Percentiles rank a stretch among this genome's conserved stretches.
Evolutionary conservation across 1,140 invertebrate species (phyloP).

Genomic region (Caenorhabditis briggsae): DNA sequence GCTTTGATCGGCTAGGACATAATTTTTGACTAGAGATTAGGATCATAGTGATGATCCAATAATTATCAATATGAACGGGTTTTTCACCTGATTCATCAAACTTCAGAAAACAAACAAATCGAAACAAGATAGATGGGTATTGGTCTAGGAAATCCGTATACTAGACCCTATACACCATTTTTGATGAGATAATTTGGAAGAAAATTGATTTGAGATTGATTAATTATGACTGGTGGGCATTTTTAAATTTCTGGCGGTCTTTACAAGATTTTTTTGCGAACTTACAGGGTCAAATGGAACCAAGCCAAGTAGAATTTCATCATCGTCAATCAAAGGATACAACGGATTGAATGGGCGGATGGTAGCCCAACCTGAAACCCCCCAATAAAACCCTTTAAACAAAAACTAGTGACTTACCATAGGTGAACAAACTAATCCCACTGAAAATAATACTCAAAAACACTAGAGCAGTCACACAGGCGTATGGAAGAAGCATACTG

Average conservation of each 20-base stretch:
- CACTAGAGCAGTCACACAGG: conserved; percentile 7
- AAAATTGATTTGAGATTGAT: neutral
- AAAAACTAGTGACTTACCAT: neutral
- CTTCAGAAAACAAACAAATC: neutral
- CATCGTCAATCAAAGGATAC: neutral
- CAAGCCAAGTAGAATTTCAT: conserved; percentile 20
- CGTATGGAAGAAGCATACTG: conserved; percentile 15
- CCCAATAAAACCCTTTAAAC: neutral
- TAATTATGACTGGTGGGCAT: too few relatives aligned
- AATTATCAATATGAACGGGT: neutral
- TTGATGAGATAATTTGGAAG: too few relatives aligned
- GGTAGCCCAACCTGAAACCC: conserved; percentile 14
- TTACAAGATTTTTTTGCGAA: too few relatives aligned
- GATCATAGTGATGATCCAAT: neutral
- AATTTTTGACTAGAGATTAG: neutral
- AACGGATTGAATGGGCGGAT: neutral
- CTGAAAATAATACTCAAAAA: conserved; percentile 45
- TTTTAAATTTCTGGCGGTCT: too few relatives aligned
- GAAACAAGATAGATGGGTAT: neutral
- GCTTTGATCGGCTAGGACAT: neutral
- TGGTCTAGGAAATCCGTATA: neutral
- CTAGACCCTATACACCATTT: too few relatives aligned
- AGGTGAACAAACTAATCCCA: conserved; percentile 2
- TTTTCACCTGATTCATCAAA: conserved; percentile 8
- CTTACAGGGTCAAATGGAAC: conserved; percentile 35